Base-by-base conservation (phyloP, 92 coral and sea anemone genomes). In the Porites lobata region DNA sequence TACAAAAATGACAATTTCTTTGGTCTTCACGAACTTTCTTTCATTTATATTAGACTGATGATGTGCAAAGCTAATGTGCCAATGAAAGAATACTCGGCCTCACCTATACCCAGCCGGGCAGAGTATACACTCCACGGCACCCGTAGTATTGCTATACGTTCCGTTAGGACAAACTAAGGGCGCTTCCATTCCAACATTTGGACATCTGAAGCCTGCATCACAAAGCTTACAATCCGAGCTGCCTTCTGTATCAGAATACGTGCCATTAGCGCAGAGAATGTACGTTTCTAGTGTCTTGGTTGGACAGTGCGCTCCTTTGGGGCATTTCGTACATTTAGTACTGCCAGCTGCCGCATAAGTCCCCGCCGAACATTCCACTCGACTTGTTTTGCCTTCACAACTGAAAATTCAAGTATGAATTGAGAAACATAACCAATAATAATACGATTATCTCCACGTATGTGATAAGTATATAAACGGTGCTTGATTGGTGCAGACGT, bases 61-160 rank as follows among this genome's bases (percentile, higher is more conserved):
- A 38, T 38, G 47, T 38, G 47, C 47, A 38, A 38, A 38, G 4
- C 47, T 4, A 38, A 38, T 38, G 47, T 3, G 6, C 47, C 47
- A 38, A 4, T 38, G 17, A 62, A 62, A 62, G 19, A 62, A 62
- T 20, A 29, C 11, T 14, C 8, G 9, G n/a, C 52, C 87, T 84
- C 72, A 97, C 99, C 97, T 95, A 87, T 88, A 81, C 50, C 99
- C 99, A 51, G 94, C 98, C 17, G 99, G 98, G 47, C 99, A 97
- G 69, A 94, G 93, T 20, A 92, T 89, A 62, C 99, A 97, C 50
- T 88, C 80, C 3, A 88, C 77, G n/a, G 99, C 65, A 50, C 87
- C 96, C n/a, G 86, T 88, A 17, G 22, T 29, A 79, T 96, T 93
- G 76, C 98, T 98, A 80, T 98, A 98, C 9, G 89, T 94, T 50